Percentiles rank a stretch among this genome's conserved stretches.
phyloP scores from a whole-genome alignment of 2,797 vertebrate species.

The Nannoperca obscura region DNA sequence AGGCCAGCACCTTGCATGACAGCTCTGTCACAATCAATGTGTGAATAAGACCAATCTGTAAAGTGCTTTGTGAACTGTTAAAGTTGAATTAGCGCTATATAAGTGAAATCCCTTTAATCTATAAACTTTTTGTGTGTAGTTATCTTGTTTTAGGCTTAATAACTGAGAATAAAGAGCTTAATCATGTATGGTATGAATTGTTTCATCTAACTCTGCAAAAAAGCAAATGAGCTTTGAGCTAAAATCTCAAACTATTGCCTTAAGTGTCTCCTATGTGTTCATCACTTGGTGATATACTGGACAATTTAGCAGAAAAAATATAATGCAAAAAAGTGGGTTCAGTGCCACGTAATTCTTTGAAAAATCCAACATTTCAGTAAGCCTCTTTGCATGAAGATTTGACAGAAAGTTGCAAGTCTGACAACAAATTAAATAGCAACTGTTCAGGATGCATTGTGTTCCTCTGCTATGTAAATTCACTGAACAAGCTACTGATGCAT shows the following conservation, averaged over 20 bases:
- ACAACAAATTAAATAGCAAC: background rate
- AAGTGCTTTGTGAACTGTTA: no score
- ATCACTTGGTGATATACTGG: background rate
- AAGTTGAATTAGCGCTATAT: no score
- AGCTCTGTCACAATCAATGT: no score
- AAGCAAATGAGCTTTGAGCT: background rate
- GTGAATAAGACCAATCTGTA: no score
- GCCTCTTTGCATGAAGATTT: background rate
- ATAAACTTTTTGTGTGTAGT: no score
- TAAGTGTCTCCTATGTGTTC: background rate
- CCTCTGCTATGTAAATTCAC: constrained; percentile 3
- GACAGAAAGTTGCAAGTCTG: background rate
- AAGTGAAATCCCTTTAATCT: no score
- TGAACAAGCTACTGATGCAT: background rate
- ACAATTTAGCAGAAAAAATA: background rate
- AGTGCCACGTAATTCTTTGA: background rate
- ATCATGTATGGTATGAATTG: background rate
- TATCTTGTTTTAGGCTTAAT: background rate
- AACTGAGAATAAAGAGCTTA: background rate
- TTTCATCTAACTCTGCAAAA: background rate
- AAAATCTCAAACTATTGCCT: background rate
- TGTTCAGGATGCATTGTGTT: background rate
- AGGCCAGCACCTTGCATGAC: no score
- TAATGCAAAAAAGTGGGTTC: background rate
- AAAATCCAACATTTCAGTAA: background rate